Evolutionary conservation across 2,797 vertebrate species (phyloP), one percentile per base, ranked within the genome.

Genomic region (Manis crassicaudata): DNA sequence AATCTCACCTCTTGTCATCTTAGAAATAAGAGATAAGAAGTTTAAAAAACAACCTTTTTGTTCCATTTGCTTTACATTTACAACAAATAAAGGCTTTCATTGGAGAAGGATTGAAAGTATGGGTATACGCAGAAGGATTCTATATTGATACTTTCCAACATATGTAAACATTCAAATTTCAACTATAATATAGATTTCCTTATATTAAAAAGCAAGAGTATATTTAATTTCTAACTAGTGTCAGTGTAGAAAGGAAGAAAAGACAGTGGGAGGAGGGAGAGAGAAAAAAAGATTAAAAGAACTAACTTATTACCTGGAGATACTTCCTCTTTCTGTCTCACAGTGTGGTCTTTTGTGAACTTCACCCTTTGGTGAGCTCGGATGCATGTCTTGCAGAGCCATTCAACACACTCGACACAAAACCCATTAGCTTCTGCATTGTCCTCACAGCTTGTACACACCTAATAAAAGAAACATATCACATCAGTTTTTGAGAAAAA

Each of bases 401-500:
- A 99, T 98, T 99, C 99, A 58, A 99, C 99, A 95, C 99, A 99
- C 97, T 99, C 99, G 90, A 99, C 99, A 88, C 99, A 99, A 98
- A 99, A 99, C 0, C 99, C 99, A 1, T 99, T 99, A 9, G 99
- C 99, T 98, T 99, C 99, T 0, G 99, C 99, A 97, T 99, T 99
- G 98, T 99, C 99, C 16, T 99, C 99, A 82, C 99, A 99, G 98
- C 99, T 99, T 98, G 99, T 99, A 96, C 99, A 99, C 75, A 99
- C 99, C 99, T 99, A 92, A 67, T 23, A 96, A 88, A n/a, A 90
- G 20, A 40, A 92, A 88, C 11, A 88, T 0, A 52, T 80, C 92
- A 40, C 63, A 23, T 25, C 37, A 56, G 56, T 92, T 79, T 96
- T 68, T 97, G 91, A 98, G 43, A 91, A 94, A 96, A 97, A 84